phyloP scores from a whole-genome alignment of 2,797 vertebrate species.

The Mormyrus hasselquistii region DNA sequence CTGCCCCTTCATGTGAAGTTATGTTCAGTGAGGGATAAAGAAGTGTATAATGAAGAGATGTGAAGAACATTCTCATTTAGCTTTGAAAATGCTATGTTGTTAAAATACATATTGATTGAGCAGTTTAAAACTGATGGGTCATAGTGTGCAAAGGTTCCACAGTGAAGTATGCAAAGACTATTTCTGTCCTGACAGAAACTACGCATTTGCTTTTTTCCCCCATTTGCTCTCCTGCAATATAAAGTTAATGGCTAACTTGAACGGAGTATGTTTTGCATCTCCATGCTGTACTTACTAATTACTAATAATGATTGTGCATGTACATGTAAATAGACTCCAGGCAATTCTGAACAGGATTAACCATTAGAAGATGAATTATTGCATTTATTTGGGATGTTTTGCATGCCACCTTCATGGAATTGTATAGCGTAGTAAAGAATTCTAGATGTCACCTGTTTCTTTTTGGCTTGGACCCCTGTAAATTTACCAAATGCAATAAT shows the following conservation, averaged over 20 bases:
- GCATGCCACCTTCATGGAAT: neutral
- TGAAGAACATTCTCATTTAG: neutral
- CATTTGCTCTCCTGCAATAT: neutral
- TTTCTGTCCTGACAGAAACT: neutral
- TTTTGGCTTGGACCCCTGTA: neutral
- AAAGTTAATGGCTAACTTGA: neutral
- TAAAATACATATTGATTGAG: neutral
- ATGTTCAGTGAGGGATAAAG: neutral
- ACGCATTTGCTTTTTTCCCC: neutral
- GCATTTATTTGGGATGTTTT: neutral
- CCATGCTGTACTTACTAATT: neutral
- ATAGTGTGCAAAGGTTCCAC: neutral
- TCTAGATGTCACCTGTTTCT: neutral
- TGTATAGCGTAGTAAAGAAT: neutral
- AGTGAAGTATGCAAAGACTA: neutral
- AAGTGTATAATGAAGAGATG: neutral
- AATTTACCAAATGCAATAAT: neutral
- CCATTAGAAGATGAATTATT: neutral
- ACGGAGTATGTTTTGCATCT: neutral
- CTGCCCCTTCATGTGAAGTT: neutral
- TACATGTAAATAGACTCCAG: neutral
- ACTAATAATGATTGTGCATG: neutral
- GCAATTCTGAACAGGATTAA: neutral
- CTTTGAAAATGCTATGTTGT: neutral
- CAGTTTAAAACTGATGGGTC: neutral